Conservation (phyloP, 2,888 invertebrate genomes). For the Andrena dorsata region DNA sequence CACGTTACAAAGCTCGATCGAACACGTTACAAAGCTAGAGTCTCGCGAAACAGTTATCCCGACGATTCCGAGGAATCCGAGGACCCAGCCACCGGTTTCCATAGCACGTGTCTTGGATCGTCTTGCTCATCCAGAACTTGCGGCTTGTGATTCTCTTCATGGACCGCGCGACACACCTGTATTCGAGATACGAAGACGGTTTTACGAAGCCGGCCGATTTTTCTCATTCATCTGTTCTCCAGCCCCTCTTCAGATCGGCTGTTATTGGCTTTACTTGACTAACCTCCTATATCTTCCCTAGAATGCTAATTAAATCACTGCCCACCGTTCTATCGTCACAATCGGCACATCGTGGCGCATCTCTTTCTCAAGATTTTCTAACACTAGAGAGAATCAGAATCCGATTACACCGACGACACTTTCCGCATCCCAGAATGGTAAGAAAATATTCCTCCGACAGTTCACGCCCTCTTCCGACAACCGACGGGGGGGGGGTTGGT, state of each 20-base stretch:
- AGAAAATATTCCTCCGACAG: background rate
- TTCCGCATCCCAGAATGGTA: background rate
- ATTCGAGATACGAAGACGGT: slow-evolving; percentile 76
- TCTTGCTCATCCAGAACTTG: slow-evolving; percentile 69
- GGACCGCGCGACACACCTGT: slow-evolving; percentile 74
- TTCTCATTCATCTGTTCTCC: slow-evolving; percentile 45
- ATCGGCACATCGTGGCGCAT: slow-evolving; percentile 16
- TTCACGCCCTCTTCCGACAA: background rate
- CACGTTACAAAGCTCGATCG: slow-evolving; percentile 58
- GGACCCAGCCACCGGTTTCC: slow-evolving; percentile 65
- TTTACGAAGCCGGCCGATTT: slow-evolving; percentile 66
- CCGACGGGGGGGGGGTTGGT: background rate
- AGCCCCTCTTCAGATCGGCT: slow-evolving; percentile 52
- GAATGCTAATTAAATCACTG: slow-evolving; percentile 64
- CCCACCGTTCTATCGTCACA: slow-evolving; percentile 42
- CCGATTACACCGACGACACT: background rate
- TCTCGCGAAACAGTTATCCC: slow-evolving; percentile 53
- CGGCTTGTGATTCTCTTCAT: slow-evolving; percentile 70
- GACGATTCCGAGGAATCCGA: slow-evolving; percentile 62
- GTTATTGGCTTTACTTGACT: slow-evolving; percentile 48
- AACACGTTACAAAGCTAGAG: slow-evolving; percentile 50
- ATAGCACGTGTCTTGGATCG: slow-evolving; percentile 68
- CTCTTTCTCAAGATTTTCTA: background rate
- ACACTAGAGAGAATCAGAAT: background rate
- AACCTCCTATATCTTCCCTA: slow-evolving; percentile 50